phyloP scores from a whole-genome alignment of 2,797 vertebrate genomes.

The Rhynchotus rufescens region DNA sequence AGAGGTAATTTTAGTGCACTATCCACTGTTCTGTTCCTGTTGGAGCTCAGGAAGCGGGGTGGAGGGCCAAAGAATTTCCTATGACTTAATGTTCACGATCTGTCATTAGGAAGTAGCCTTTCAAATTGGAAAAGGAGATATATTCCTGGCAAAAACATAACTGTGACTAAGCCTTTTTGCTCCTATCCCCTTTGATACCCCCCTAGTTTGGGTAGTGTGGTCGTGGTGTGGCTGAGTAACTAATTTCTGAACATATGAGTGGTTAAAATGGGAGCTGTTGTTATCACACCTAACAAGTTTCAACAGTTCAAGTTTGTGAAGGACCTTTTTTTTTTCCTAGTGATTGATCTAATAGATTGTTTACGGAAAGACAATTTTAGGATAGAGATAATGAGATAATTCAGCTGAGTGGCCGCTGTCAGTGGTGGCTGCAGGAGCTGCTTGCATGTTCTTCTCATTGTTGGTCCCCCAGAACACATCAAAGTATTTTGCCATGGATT shows the following conservation, averaged over 20 bases:
- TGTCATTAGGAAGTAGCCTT: constrained; percentile 70
- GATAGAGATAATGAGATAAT: rapidly evolving
- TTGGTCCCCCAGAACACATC: background rate
- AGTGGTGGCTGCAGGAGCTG: rapidly evolving
- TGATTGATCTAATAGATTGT: background rate
- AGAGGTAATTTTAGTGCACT: constrained; percentile 14
- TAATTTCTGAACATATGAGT: background rate
- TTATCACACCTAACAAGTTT: background rate
- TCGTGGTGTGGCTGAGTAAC: background rate
- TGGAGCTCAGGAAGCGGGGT: constrained; percentile 38
- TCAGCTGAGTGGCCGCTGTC: background rate
- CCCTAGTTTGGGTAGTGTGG: background rate
- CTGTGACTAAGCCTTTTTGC: constrained; percentile 57
- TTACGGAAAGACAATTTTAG: background rate
- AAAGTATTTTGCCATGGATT: background rate
- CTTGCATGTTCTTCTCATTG: rapidly evolving
- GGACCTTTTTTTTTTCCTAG: background rate
- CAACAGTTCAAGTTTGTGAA: background rate
- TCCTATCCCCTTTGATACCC: constrained; percentile 9
- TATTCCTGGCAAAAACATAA: constrained; percentile 49
- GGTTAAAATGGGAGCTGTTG: background rate
- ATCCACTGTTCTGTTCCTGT: constrained; percentile 25
- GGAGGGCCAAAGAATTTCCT: constrained; percentile 70
- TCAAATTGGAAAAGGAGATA: constrained; percentile 48
- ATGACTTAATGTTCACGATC: constrained; percentile 16